Conservation (phyloP, 2,797 vertebrate genomes). For the Coreius guichenoti region DNA sequence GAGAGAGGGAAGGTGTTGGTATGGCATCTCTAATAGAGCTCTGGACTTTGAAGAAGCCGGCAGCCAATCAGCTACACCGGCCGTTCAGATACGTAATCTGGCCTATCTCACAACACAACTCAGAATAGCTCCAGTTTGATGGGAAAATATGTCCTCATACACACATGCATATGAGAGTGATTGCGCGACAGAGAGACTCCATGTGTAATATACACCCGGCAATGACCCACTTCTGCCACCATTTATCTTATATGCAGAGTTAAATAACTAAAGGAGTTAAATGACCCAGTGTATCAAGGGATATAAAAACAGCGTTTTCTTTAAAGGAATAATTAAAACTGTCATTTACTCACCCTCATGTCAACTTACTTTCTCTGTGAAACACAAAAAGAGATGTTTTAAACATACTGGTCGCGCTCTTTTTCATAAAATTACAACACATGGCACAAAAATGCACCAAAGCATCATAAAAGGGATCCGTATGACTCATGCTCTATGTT, state of each 20-base stretch:
- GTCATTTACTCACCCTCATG: neutral
- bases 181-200: neutral
- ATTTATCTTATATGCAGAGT: neutral
- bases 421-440: neutral
- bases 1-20: neutral
- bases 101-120: slow-evolving; percentile 32
- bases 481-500: neutral
- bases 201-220: slow-evolving; percentile 24
- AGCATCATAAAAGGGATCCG: neutral
- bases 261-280: neutral
- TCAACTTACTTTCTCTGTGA: neutral
- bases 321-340: neutral
- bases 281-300: neutral
- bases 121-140: slow-evolving; percentile 34
- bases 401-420: neutral
- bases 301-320: neutral
- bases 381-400: neutral
- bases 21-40: neutral
- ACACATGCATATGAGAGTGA: slow-evolving; percentile 26
- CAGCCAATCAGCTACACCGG: slow-evolving; percentile 23
- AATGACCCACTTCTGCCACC: neutral
- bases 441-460: neutral
- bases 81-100: slow-evolving; percentile 41
- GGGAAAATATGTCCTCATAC: slow-evolving; percentile 34
- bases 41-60: slow-evolving; percentile 27